Evolutionary conservation across 2,888 invertebrate genomes (phyloP).

Genomic region (Eupithecia inturbata): DNA sequence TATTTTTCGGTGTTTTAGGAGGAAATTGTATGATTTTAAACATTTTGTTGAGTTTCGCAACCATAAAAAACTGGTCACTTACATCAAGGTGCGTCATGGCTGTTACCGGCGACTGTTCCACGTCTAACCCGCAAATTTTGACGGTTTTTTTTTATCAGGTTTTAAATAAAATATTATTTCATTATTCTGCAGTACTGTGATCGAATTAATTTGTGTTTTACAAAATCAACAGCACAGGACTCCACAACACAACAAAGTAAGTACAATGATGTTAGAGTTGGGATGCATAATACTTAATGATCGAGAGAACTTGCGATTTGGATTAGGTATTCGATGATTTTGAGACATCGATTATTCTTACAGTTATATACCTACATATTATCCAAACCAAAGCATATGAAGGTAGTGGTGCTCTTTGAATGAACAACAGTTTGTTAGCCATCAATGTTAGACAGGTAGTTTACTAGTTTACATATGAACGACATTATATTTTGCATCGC

Average conservation of each 20-base stretch:
- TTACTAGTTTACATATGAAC: too few relatives aligned
- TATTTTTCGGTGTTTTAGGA: not conserved
- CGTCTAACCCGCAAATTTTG: constrained; percentile 35
- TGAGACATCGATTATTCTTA: too few relatives aligned
- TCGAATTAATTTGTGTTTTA: not conserved
- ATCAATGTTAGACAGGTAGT: too few relatives aligned
- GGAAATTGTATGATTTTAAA: not conserved
- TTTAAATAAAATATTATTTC: constrained; percentile 6
- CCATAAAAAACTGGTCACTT: constrained; percentile 45
- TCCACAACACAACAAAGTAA: constrained; percentile 9
- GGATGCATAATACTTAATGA: not conserved
- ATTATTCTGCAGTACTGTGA: constrained; percentile 3
- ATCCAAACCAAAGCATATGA: too few relatives aligned
- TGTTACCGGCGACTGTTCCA: constrained; percentile 33
- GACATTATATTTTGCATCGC: too few relatives aligned
- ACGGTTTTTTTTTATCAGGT: constrained; percentile 12
- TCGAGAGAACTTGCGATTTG: not conserved
- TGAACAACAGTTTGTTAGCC: too few relatives aligned
- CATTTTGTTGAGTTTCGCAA: not conserved
- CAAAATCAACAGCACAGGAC: not conserved
- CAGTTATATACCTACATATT: too few relatives aligned
- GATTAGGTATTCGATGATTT: not conserved
- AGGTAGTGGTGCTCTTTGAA: too few relatives aligned
- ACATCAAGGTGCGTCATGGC: constrained; percentile 70
- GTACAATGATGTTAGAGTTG: not conserved